Base-by-base conservation (phyloP, 2,888 invertebrate genomes). In the Vannuccia rotundouncinata region DNA sequence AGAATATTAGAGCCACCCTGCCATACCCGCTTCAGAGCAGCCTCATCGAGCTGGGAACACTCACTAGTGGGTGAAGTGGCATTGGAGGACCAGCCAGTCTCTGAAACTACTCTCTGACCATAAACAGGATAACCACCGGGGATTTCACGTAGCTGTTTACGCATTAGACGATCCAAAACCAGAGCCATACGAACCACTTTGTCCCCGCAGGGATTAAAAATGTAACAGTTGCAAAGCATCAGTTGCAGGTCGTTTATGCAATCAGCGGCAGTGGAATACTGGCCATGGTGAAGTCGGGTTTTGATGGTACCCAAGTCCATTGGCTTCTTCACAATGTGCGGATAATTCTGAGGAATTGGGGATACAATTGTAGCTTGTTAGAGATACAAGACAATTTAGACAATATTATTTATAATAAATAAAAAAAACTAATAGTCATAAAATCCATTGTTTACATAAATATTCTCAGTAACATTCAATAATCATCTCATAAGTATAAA, bases 291-390 rank as follows among this genome's bases (percentile, higher is more conserved):
- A 28, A 75, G 75, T 1, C 75, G 75, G 75, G 29, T 28, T 17
- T 75, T 75, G 1, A 75, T 30, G n/a, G 75, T 75, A 28, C 17
- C 30, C 29, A 75, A 30, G 30, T 75, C 75, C 25, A 75, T 75
- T 1, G 75, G 75, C 25, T 75, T 75, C 22, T 25, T 22, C 22
- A 75, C 75, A 25, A 75, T 28, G 5, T 75, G n/a, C 0, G 75
- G 75, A 5, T 75, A 75, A 28, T 75, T 45, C 45, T 45, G 45
- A 45, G 45, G 17, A 45, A 45, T 5, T 17, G 17, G 45, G 5
- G 45, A 45, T 13, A 5, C 17, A 45, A 45, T 45, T 45, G 45
- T 45, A 45, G n/a, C n/a, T n/a, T n/a, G n/a, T n/a, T n/a, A n/a
- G n/a, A n/a, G n/a, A n/a, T n/a, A n/a, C n/a, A n/a, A n/a, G n/a